phyloP scores from a whole-genome alignment of 2,113 vertebrate genomes.

The Mustela lutreola region DNA sequence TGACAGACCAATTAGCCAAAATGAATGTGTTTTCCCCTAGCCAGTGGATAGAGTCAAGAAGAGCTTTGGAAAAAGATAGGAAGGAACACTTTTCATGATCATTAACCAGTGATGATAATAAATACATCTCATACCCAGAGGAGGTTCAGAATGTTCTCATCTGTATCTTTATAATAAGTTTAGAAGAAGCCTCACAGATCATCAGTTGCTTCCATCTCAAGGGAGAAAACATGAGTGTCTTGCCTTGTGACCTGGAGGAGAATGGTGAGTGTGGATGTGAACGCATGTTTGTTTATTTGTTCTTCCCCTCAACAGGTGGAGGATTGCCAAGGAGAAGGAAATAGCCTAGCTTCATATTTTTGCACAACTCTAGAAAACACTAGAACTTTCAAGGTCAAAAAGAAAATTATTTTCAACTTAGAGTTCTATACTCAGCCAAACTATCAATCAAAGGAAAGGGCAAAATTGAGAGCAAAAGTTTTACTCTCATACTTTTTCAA shows the following conservation, averaged over 20 bases:
- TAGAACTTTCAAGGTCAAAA: conserved; percentile 10
- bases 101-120: conserved; percentile 44
- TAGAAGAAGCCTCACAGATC: not conserved
- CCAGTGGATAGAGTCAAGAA: conserved; percentile 41
- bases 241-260: not conserved
- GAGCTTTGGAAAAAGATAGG: conserved; percentile 33
- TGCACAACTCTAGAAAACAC: not conserved
- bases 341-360: not conserved
- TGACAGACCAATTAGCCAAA: conserved; percentile 46
- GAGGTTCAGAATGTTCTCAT: not conserved
- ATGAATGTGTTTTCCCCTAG: conserved; percentile 59
- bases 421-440: conserved; percentile 47
- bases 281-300: not conserved
- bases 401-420: conserved; percentile 38
- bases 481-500: not conserved
- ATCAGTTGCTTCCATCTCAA: not conserved
- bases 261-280: not conserved
- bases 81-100: not conserved
- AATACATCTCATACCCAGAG: not conserved
- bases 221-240: not conserved
- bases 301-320: not conserved
- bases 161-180: conserved; percentile 24
- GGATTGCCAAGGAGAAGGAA: not conserved
- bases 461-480: not conserved
- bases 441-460: not conserved